phyloP scores from a whole-genome alignment of 92 coral and sea anemone species.

The Zoanthus sociatus region DNA sequence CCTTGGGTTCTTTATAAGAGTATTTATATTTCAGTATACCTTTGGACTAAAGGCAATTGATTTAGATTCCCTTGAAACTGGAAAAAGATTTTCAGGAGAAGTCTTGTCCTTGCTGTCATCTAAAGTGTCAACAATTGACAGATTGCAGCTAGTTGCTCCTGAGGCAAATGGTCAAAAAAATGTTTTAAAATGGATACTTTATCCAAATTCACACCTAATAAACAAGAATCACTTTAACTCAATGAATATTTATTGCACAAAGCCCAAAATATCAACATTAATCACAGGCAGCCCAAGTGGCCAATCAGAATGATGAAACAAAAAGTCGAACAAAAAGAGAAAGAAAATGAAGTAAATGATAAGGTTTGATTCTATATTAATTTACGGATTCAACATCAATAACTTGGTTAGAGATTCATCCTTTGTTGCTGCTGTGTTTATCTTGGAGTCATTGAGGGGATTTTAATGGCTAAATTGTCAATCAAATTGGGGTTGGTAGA shows the following conservation, averaged over 20 bases:
- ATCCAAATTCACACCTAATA: background rate
- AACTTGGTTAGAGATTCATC: too few relatives aligned
- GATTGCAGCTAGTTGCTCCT: conserved; percentile 7
- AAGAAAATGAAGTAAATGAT: too few relatives aligned
- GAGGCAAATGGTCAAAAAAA: background rate
- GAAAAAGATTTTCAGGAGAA: conserved; percentile 39
- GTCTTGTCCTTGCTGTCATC: conserved; percentile 41
- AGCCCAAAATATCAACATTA: too few relatives aligned
- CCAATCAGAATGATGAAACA: too few relatives aligned
- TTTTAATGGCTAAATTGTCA: too few relatives aligned
- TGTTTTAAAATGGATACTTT: background rate
- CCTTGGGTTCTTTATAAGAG: background rate
- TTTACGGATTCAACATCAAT: too few relatives aligned
- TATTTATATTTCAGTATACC: conserved; percentile 28
- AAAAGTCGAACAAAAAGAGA: too few relatives aligned
- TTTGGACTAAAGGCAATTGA: conserved; percentile 65
- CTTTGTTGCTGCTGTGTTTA: too few relatives aligned
- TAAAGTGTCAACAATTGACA: conserved; percentile 56
- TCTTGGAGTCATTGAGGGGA: too few relatives aligned
- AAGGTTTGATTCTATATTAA: too few relatives aligned
- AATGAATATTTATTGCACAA: background rate
- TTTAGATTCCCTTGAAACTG: conserved; percentile 55
- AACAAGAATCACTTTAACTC: background rate
- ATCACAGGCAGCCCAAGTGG: too few relatives aligned
- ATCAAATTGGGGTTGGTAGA: too few relatives aligned